Percentiles rank a stretch among this genome's conserved stretches.
Evolutionary conservation across 2,797 vertebrate species (phyloP).

Genomic region (Chelon auratus): DNA sequence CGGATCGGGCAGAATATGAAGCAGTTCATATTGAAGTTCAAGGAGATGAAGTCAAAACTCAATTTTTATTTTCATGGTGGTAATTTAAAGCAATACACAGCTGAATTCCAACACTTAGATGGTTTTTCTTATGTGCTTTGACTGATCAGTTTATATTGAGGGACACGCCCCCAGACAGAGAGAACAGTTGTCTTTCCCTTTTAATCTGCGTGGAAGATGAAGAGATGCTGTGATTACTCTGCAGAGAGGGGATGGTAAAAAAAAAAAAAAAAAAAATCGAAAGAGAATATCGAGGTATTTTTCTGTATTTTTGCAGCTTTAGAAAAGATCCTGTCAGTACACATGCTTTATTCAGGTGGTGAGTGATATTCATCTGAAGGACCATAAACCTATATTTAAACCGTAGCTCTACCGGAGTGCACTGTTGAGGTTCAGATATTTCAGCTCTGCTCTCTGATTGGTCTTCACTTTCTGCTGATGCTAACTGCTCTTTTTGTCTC

Average conservation of each 20-base stretch:
- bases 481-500: slow-evolving; percentile 37
- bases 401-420: too few relatives aligned
- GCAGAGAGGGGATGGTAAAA: slow-evolving; percentile 29
- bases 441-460: not conserved
- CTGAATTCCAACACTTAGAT: slow-evolving; percentile 56
- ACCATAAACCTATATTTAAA: slow-evolving; percentile 27
- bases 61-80: slow-evolving; percentile 60
- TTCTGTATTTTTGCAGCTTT: slow-evolving; percentile 33
- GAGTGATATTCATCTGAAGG: slow-evolving; percentile 48
- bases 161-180: slow-evolving; percentile 28
- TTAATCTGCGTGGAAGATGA: slow-evolving; percentile 55
- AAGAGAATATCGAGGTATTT: slow-evolving; percentile 57
- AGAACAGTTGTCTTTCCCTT: slow-evolving; percentile 51
- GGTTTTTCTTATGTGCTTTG: slow-evolving; percentile 49
- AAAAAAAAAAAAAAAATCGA: not conserved
- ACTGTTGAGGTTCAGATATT: not conserved
- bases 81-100: slow-evolving; percentile 58
- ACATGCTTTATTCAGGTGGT: slow-evolving; percentile 33
- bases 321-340: slow-evolving; percentile 36
- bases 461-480: not conserved
- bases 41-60: slow-evolving; percentile 68
- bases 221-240: slow-evolving; percentile 57
- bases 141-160: slow-evolving; percentile 54
- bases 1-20: slow-evolving; percentile 60
- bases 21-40: slow-evolving; percentile 67